Base-by-base conservation (phyloP, 2,797 vertebrate genomes). In the Gymnothorax reevesii region DNA sequence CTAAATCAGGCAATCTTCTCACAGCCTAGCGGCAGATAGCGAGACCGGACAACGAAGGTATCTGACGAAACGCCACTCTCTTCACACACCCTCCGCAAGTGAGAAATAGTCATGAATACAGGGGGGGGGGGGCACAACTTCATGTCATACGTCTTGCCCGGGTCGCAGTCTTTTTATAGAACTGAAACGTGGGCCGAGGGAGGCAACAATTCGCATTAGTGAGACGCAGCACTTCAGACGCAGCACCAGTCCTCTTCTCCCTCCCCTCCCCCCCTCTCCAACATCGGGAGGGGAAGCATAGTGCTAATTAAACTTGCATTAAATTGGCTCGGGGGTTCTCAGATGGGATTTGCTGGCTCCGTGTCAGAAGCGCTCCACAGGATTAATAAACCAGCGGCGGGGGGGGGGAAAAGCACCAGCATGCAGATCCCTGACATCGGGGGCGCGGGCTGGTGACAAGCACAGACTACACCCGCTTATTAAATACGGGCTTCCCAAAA, bases 1-100 rank as follows among this genome's bases (percentile, higher is more conserved):
- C 86, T 75, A 82, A 90, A 92, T 87, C 33, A 22, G 88, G 55
- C 90, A 64, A 90, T 82, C 84, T 92, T 84, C 87, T 88, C 88
- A 86, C 79, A 80, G 69, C 49, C 64, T 7, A 0, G 64, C 17
- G 86, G 88, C 54, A 25, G 57, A 59, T 88, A 86, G 20, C 52
- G 87, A 79, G 0, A 59, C 69, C 52, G n/a, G 77, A 0, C 2
- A 82, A 42, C 17, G 5, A 49, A 7, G 7, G 0, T 57, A 4
- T 52, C 82, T 25, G 42, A 73, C 0, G 0, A 7, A 25, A 60
- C 49, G 49, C 25, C 49, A 59, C 60, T 49, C 42, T 9, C 75
- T 33, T 25, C 2, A 7, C n/a, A 7, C 7, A 1, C n/a, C n/a
- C 8, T 6, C 69, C 7, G n/a, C 7, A 7, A 6, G 3, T 2